A percentile compares a stretch with the other conserved stretches of the same genome.
Conservation (phyloP, 2,113 vertebrate species). For the Myrmecobius fasciatus region DNA sequence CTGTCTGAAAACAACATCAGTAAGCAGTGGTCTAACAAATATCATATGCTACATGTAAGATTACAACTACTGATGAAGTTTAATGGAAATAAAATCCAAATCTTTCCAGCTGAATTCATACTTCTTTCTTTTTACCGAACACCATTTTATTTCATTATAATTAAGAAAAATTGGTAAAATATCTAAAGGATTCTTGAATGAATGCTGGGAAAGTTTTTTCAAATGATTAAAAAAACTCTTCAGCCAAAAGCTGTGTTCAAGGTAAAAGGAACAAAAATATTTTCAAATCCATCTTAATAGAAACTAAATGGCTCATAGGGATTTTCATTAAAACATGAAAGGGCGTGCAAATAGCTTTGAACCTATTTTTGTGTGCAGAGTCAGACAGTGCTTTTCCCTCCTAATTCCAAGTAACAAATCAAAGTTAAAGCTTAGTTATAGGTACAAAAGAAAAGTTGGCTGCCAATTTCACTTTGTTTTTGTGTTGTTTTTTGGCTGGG, state of each 20-base stretch:
- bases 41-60: conserved; percentile 70
- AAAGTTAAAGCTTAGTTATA: no score
- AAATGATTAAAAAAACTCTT: conserved; percentile 76
- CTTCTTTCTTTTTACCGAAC: conserved; percentile 68
- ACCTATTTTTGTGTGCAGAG: conserved; percentile 79
- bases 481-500: no score
- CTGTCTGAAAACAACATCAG: conserved; percentile 77
- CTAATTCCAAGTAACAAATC: no score
- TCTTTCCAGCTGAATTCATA: conserved; percentile 53
- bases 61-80: conserved; percentile 69
- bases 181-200: conserved; percentile 78
- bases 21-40: conserved; percentile 78
- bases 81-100: conserved; percentile 75
- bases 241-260: conserved; percentile 77
- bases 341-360: conserved; percentile 74
- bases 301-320: conserved; percentile 65
- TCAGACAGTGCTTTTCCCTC: conserved; percentile 73
- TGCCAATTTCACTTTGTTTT: no score
- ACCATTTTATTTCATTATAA: conserved; percentile 50
- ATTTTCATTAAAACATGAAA: conserved; percentile 75
- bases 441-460: no score
- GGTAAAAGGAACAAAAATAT: conserved; percentile 73
- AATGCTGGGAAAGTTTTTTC: conserved; percentile 61
- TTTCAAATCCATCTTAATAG: conserved; percentile 69
- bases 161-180: conserved; percentile 77